These are phyloP conservation scores for Cariama cristata DNA, from an alignment of 2,113 vertebrate species.

Conservation along the genomic window DNA sequence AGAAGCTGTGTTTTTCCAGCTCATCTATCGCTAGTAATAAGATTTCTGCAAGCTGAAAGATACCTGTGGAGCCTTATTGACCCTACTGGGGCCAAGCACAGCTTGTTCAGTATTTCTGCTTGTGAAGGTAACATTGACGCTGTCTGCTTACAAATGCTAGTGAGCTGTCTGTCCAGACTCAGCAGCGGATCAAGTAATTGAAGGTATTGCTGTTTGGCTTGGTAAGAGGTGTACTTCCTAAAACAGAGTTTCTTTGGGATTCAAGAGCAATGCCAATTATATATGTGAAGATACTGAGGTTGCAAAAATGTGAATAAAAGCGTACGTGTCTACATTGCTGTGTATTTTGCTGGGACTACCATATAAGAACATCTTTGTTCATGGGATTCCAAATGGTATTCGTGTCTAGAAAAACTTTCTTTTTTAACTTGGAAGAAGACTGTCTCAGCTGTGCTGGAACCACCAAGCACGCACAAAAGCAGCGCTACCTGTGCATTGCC, in stretches of 20 bases:
- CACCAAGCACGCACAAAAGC: rapidly evolving
- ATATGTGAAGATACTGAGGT: background rate
- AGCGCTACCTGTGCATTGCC: rapidly evolving
- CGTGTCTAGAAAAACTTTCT: background rate
- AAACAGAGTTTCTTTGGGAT: background rate
- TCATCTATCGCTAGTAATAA: background rate
- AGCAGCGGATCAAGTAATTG: background rate
- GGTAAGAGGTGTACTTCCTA: background rate
- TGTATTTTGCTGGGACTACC: background rate
- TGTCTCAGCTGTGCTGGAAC: background rate
- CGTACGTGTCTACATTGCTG: background rate
- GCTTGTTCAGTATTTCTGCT: background rate
- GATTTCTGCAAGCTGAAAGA: background rate
- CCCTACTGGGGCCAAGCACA: background rate
- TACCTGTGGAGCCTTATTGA: background rate
- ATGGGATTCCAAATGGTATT: background rate
- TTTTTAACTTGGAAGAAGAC: background rate
- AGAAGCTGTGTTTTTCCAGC: background rate
- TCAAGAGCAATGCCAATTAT: background rate
- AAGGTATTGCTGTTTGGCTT: background rate
- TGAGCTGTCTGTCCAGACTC: background rate
- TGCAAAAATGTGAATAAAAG: background rate
- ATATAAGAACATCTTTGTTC: rapidly evolving
- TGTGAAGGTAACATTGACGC: background rate
- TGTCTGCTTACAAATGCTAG: background rate